A percentile compares a stretch with the other conserved stretches of the same genome.
phyloP scores from a whole-genome alignment of 2,113 vertebrate genomes.

The Mus musculus region DNA sequence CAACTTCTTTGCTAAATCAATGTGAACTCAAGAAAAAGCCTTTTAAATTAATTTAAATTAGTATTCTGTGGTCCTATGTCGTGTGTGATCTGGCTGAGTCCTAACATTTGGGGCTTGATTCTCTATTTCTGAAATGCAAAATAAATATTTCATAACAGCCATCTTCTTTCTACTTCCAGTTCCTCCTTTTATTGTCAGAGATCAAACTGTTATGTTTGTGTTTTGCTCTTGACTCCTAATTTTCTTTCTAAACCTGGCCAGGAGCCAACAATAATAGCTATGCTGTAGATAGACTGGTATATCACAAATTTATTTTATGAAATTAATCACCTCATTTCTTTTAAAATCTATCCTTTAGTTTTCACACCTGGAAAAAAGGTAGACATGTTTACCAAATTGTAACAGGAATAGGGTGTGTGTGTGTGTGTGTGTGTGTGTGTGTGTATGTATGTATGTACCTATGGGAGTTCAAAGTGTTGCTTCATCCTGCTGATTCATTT shows the following conservation, averaged over 20 bases:
- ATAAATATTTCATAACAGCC: too few species aligned
- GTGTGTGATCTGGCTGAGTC: background rate
- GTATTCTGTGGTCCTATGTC: background rate
- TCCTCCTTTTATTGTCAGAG: background rate
- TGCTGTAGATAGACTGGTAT: background rate
- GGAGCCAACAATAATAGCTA: background rate
- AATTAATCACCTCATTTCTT: background rate
- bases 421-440: background rate
- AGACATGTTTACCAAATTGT: background rate
- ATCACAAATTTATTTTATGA: background rate
- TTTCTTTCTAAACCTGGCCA: background rate
- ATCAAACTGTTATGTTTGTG: background rate
- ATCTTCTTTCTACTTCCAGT: background rate
- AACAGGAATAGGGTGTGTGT: background rate
- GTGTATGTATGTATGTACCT: background rate
- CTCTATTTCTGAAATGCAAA: background rate
- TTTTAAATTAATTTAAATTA: background rate
- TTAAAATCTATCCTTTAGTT: background rate
- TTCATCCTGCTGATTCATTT: background rate
- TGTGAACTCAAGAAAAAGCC: background rate
- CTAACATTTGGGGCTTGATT: background rate
- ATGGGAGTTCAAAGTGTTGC: background rate
- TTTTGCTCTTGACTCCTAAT: background rate
- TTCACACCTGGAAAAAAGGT: too few species aligned
- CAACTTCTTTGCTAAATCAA: background rate